Base-by-base conservation (phyloP, 1,140 invertebrate genomes). In the Ganaspis sp. region DNA sequence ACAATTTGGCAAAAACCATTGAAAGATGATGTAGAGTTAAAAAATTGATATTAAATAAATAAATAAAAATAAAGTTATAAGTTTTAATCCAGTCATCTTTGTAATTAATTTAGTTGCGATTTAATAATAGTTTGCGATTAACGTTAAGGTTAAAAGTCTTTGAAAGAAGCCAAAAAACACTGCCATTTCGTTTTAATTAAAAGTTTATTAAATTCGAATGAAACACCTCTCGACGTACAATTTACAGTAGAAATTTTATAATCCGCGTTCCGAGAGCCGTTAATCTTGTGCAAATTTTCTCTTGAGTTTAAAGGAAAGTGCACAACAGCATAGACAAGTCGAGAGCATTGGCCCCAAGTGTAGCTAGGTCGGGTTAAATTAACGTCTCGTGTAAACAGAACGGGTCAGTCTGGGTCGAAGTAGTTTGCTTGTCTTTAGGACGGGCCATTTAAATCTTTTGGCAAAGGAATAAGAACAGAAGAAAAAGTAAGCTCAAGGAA, bases 231-330 rank as follows among this genome's bases (percentile, higher is more conserved):
- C 23, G 58, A 29, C 58, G 58, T 29, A 29, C 58, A 64, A 29
- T 64, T 23, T 64, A 64, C 58, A 64, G 23, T 64, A 64, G 58
- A 64, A 64, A 64, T 64, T 64, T 64, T 64, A 64, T 64, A 29
- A 64, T 64, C 26, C 58, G 15, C 12, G 23, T 15, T 64, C 29
- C 58, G 11, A 23, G 23, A 64, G 58, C 58, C 26, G 58, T 64
- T 64, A 64, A 64, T 64, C 58, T 64, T 64, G 58, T 64, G 58
- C 26, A 64, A 64, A 64, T 64, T 64, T 64, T 64, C 58, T 64
- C 58, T 64, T n/a, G 58, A 64, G 58, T 64, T 64, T 64, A 64
- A 64, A 34, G 58, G 26, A 64, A 64, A 64, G 58, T 64, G 26
- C 58, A 64, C 15, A 64, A 21, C 58, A 29, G 58, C 58, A 64